A percentile compares a stretch with the other conserved stretches of the same genome.
Evolutionary conservation across 92 coral and sea anemone genomes (phyloP).

Genomic region (Parazoanthus darwini): DNA sequence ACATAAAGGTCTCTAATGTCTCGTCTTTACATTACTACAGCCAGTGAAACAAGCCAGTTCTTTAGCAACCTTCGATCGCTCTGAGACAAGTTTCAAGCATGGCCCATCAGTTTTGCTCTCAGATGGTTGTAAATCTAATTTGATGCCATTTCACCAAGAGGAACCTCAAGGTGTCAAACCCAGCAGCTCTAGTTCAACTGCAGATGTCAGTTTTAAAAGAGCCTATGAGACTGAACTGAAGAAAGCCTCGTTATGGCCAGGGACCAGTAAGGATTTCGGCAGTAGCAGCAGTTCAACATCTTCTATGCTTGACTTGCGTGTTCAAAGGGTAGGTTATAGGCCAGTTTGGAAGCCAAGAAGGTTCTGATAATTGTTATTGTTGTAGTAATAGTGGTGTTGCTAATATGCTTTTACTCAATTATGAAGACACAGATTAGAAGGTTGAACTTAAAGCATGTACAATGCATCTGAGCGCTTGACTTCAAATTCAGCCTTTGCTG

Average conservation of each 20-base stretch:
- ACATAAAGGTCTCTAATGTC: neutral
- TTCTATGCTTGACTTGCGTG: neutral
- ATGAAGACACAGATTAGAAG: no score
- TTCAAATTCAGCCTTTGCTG: no score
- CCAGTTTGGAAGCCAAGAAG: neutral
- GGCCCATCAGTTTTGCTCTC: neutral
- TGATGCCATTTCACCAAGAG: neutral
- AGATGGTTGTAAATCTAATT: neutral
- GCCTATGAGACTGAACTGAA: neutral
- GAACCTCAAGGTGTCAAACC: neutral
- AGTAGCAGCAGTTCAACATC: neutral
- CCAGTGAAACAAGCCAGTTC: neutral
- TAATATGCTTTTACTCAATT: neutral
- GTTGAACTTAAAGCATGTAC: neutral
- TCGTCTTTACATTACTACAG: neutral
- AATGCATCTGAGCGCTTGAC: no score
- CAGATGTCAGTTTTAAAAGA: neutral
- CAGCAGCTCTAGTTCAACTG: neutral
- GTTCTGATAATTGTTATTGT: neutral
- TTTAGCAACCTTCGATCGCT: neutral
- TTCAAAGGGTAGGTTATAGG: conserved; percentile 11
- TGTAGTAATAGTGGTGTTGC: no score
- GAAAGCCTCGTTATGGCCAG: conserved; percentile 4
- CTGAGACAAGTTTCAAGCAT: neutral
- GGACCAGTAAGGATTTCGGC: neutral